These are phyloP conservation scores for Crotalus viridis DNA, from an alignment of 2,113 vertebrate genomes.

Conservation along the genomic window DNA sequence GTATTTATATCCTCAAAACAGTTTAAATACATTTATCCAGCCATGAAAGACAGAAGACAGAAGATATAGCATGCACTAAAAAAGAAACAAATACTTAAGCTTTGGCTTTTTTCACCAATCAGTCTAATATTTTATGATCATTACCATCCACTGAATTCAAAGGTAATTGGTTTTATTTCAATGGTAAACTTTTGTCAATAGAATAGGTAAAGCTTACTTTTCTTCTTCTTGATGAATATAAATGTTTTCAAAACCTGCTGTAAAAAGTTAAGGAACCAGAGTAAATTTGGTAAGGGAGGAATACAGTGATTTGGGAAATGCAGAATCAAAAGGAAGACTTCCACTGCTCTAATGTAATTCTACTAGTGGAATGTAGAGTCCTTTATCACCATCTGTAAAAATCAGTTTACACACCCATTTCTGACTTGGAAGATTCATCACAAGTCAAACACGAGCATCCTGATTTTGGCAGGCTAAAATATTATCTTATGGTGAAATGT, in stretches of 20 bases:
- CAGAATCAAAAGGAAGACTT: not conserved
- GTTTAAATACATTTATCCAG: not conserved
- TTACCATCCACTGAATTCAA: not conserved
- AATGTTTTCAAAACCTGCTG: not conserved
- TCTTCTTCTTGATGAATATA: not conserved
- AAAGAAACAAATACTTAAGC: not conserved
- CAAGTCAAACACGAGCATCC: not conserved
- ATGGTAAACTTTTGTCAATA: not conserved
- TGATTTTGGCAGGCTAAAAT: not conserved
- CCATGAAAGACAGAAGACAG: not conserved
- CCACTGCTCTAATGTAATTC: not conserved
- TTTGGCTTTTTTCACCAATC: slow-evolving; percentile 9
- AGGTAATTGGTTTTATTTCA: not conserved
- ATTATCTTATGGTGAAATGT: not conserved
- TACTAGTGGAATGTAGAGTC: not conserved
- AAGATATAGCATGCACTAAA: not conserved
- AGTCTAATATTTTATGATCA: not conserved
- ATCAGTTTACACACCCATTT: not conserved
- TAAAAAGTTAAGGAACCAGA: not conserved
- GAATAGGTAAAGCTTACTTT: not conserved
- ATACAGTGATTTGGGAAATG: not conserved
- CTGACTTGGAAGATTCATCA: not conserved
- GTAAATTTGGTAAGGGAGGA: not conserved
- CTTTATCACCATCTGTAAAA: slow-evolving; percentile 26
- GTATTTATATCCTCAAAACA: not conserved